Conservation (phyloP, 2,113 vertebrate species). For the Ardeotis arabs region DNA sequence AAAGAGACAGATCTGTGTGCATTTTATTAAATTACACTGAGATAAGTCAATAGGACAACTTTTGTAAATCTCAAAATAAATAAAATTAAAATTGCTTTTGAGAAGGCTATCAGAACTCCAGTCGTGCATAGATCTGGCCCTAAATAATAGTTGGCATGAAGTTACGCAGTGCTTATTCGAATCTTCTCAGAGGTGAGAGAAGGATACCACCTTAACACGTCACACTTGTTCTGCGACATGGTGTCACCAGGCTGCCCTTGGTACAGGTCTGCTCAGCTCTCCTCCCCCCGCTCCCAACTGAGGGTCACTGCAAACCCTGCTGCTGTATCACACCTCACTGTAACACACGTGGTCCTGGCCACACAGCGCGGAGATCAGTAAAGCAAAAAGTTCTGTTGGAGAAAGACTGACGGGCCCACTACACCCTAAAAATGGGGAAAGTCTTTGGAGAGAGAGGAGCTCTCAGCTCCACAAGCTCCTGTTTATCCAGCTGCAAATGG, state of each 20-base stretch:
- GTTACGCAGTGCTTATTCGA: not conserved
- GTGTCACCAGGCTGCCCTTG: not conserved
- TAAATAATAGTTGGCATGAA: not conserved
- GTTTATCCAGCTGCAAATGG: not conserved
- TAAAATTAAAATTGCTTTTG: conserved; percentile 1
- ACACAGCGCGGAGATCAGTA: not conserved
- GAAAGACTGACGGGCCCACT: not conserved
- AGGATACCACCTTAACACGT: not conserved
- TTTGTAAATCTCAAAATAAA: not conserved
- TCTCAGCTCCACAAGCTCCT: not conserved
- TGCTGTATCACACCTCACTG: not conserved
- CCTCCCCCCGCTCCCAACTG: rapidly evolving
- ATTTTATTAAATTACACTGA: not conserved
- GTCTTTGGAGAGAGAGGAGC: not conserved
- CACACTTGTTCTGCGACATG: rapidly evolving
- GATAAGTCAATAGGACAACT: not conserved
- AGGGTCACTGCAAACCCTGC: not conserved
- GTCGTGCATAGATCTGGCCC: not conserved
- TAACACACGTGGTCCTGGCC: rapidly evolving
- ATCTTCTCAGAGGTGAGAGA: not conserved
- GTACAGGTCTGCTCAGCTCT: not conserved
- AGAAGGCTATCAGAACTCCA: not conserved
- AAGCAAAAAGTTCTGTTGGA: not conserved
- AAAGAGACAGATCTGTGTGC: not conserved
- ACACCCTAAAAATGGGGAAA: not conserved